A percentile compares a stretch with the other conserved stretches of the same genome.
These are phyloP conservation scores for Spatula clypeata DNA, from an alignment of 2,797 vertebrate species.

Conservation along the genomic window DNA sequence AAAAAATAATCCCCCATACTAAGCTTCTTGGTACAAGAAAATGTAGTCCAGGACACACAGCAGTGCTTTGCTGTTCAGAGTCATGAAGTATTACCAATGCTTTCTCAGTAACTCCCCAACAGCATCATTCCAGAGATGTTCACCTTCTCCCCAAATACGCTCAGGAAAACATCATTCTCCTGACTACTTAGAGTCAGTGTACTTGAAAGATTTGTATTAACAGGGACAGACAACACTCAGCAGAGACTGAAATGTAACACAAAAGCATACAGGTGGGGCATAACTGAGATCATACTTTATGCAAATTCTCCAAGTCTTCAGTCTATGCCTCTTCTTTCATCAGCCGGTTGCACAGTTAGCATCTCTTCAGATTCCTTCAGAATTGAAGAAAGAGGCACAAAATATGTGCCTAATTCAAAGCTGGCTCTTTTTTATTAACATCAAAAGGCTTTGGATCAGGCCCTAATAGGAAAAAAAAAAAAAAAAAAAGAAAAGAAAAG, in stretches of 20 bases:
- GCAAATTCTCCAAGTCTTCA: not conserved
- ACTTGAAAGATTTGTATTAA: constrained; percentile 9
- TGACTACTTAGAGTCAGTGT: not conserved
- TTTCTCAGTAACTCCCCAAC: not conserved
- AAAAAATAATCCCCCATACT: not conserved
- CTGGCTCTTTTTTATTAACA: constrained; percentile 20
- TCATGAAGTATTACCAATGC: not conserved
- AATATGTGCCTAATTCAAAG: constrained; percentile 11
- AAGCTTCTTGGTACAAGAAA: not conserved
- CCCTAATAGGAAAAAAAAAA: not conserved
- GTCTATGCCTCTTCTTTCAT: constrained; percentile 2
- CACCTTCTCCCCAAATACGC: not conserved
- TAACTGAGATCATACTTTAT: not conserved
- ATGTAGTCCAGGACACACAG: not conserved
- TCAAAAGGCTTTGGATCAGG: constrained; percentile 19
- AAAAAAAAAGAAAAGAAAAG: not conserved
- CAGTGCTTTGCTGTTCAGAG: not conserved
- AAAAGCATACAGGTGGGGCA: not conserved
- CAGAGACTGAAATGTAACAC: not conserved
- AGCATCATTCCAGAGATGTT: not conserved
- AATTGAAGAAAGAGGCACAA: constrained; percentile 13
- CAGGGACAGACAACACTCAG: not conserved
- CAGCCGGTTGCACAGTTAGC: not conserved
- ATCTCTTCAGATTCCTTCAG: constrained; percentile 21
- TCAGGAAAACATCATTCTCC: not conserved